phyloP scores from a whole-genome alignment of 1,140 invertebrate genomes.

The Pseudomyrmex concolor region DNA sequence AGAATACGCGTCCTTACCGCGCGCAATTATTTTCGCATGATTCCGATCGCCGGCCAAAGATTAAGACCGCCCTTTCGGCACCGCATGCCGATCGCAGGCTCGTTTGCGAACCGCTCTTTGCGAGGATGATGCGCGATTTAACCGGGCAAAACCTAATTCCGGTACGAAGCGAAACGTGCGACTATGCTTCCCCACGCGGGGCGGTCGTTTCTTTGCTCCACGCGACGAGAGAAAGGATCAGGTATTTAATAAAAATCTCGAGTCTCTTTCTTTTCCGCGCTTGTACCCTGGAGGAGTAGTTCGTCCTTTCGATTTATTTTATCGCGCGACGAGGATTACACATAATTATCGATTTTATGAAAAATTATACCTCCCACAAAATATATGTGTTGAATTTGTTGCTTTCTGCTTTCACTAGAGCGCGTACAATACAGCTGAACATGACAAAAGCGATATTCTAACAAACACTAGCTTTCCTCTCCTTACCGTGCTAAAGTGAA shows the following conservation, averaged over 20 bases:
- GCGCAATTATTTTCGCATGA: slow-evolving; percentile 81
- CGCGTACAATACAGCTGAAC: neutral
- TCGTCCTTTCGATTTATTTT: slow-evolving; percentile 6
- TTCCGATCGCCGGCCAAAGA: slow-evolving; percentile 76
- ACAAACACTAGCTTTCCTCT: neutral
- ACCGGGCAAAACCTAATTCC: slow-evolving; percentile 71
- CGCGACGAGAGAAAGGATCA: neutral
- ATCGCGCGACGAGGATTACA: too few species aligned
- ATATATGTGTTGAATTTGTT: neutral
- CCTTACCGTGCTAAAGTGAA: neutral
- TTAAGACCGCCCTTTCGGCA: slow-evolving; percentile 70
- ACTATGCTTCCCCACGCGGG: slow-evolving; percentile 56
- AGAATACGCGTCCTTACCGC: slow-evolving; percentile 62
- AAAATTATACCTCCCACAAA: neutral
- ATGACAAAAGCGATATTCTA: neutral
- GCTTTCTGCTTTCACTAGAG: neutral
- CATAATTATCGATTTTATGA: neutral
- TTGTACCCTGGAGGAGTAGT: neutral
- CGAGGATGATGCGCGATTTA: slow-evolving; percentile 60
- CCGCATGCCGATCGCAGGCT: slow-evolving; percentile 34
- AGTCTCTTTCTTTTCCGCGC: neutral
- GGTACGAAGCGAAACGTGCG: slow-evolving; percentile 58
- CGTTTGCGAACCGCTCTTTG: slow-evolving; percentile 19
- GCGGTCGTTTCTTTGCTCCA: slow-evolving; percentile 10
- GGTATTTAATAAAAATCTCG: slow-evolving; percentile 45